Base-by-base conservation (phyloP, 2,113 vertebrate species). In the Aegypius monachus region DNA sequence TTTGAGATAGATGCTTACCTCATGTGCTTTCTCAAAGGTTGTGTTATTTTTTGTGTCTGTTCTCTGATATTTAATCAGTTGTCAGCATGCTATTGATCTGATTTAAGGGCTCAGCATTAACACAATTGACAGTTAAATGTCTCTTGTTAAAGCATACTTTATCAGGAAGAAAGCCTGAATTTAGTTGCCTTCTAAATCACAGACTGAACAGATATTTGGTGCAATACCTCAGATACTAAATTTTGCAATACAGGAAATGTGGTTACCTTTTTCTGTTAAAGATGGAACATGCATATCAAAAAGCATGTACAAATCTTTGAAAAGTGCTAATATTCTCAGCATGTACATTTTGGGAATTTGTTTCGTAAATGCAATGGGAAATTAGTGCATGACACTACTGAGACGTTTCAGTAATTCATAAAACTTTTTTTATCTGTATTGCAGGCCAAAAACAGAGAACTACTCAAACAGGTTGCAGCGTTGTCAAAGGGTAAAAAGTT, bases 401-500 rank as follows among this genome's bases (percentile, higher is more conserved):
- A 65, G 34, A 36, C 0, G 1, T 66, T 71, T 71, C 52, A 31
- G 19, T 79, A 42, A 94, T 73, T 72, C 13, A 7, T 65, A 62
- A 82, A 45, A 50, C 13, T 36, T 84, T 50, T 95, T 86, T 63
- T 91, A 59, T 94, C 82, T 96, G 73, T 96, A 8, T 97, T 97
- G 86, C 98, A 99, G 99, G 97, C 98, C 71, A 99, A 99, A 98
- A 99, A 99, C 98, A 98, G 99, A 97, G 99, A 99, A 97, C 97
- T 99, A 94, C 98, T 99, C 98, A 99, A 99, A 91, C 99, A 99
- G 97, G 99, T 99, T 48, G 99, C 99, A 59, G 99, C 99, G 6
- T 98, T 99, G 91, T 99, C 99, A 18, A 99, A 99, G 98, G 99
- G 99, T 95, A 99, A 99, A 98, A 99, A 99, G 97, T 99, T 99